Evolutionary conservation across 2,888 invertebrate species (phyloP), one percentile per base, ranked within the genome.

Genomic region (Belgica antarctica): DNA sequence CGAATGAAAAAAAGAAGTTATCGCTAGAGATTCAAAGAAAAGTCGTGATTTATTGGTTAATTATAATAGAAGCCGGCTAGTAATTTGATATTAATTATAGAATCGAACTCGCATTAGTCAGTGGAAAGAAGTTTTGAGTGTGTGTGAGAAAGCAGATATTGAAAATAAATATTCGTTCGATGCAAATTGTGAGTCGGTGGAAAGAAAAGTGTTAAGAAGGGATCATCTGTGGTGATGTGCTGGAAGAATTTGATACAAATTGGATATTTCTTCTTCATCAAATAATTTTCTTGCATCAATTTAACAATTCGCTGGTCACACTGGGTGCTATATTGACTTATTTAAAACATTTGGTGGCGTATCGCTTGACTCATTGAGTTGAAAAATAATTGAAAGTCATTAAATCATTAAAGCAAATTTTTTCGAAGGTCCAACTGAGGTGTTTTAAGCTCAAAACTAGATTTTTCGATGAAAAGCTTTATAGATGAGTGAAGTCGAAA

Each of bases 261-360:
- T 34, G 7, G 19, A 62, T 34, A 34, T 62, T 62, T 34, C 34
- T n/a, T 15, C n/a, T 15, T 5, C 34, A 34, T 19, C 7, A 25
- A 7, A 34, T 3, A 25, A n/a, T 12, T 25, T 2, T 59, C 8
- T 25, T 25, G 27, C 8, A 10, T n/a, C 27, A 4, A 4, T 27
- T 4, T 25, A 5, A 59, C 12, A 12, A n/a, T 12, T 27, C 15
- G 19, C 8, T 62, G 17, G 7, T 17, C 7, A 15, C 8, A 25
- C 34, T n/a, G n/a, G 5, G 62, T 31, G 62, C 4, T 31, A 34
- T 62, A 62, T 62, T 5, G 62, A 10, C 15, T 62, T 34, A 62
- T 34, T 62, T 34, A 62, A 62, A 62, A 22, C 62, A 62, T 62
- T 62, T 62, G 62, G 62, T 15, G 27, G 24, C 57, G 19, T 7